Evolutionary conservation across 30 jellyfish, hydroid and myxozoan genomes (phyloP).

Genomic region (Cassiopea andromeda): DNA sequence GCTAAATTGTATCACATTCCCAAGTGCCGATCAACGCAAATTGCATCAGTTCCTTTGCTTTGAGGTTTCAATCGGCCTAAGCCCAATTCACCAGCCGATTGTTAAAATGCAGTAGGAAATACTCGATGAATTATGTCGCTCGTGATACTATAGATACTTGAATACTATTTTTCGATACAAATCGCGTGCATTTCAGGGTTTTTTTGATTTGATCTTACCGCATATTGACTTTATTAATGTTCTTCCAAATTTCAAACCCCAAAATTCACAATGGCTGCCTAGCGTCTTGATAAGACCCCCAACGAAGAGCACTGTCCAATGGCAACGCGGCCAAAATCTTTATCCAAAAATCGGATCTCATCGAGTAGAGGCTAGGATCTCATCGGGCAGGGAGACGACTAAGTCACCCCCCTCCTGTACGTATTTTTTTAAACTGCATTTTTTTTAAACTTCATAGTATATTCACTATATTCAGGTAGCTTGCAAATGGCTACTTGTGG

Average conservation of each 20-base stretch:
- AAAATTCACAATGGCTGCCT: constrained; percentile 89
- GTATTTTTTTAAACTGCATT: no score
- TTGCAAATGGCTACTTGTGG: no score
- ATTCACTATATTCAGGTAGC: no score
- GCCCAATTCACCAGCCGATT: not conserved
- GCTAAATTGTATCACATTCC: constrained; percentile 40
- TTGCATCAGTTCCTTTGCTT: not conserved
- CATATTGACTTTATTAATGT: constrained; percentile 38
- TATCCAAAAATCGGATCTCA: constrained; percentile 19
- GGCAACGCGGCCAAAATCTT: constrained; percentile 63
- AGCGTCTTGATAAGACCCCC: constrained; percentile 74
- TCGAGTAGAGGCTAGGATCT: constrained; percentile 13
- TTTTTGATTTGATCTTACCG: constrained; percentile 17
- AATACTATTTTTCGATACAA: not conserved
- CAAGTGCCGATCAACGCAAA: not conserved
- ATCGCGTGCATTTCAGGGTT: constrained; percentile 20
- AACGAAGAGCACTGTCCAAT: constrained; percentile 83
- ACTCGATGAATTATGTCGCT: not conserved
- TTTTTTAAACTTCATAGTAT: no score
- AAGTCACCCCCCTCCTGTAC: no score
- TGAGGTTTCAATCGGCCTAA: constrained; percentile 1
- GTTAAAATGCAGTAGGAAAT: not conserved
- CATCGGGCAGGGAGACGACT: no score
- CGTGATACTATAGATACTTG: not conserved
- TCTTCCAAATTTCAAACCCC: constrained; percentile 54